phyloP scores from a whole-genome alignment of 2,113 vertebrate genomes.

The Onychorhynchus coronatus region DNA sequence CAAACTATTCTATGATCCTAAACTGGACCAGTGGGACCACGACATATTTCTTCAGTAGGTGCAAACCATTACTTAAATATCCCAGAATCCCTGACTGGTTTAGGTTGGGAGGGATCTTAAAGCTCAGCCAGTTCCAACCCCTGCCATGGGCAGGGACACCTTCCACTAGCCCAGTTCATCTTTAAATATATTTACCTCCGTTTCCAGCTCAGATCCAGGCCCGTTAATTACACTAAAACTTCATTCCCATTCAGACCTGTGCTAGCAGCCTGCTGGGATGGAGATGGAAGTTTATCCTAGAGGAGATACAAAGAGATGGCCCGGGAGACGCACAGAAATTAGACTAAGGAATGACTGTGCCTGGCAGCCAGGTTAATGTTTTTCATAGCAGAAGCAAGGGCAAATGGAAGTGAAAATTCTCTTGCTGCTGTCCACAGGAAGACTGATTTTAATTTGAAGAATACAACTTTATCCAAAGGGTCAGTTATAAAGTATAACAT shows the following conservation, averaged over 20 bases:
- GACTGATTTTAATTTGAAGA: not conserved
- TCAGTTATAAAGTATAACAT: not conserved
- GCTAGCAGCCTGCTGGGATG: not conserved
- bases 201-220: not conserved
- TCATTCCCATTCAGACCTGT: not conserved
- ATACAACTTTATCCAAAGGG: not conserved
- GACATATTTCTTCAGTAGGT: not conserved
- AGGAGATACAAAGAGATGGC: not conserved
- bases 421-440: not conserved
- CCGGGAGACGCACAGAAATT: not conserved
- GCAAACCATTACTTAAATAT: not conserved
- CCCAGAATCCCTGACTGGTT: not conserved
- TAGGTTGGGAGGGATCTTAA: not conserved
- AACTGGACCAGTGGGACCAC: not conserved
- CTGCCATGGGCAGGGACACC: not conserved
- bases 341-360: not conserved
- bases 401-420: not conserved
- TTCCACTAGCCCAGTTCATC: not conserved
- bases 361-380: not conserved
- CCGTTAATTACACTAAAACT: not conserved
- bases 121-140: not conserved
- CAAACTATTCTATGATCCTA: not conserved
- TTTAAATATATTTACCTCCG: accelerated
- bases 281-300: not conserved
- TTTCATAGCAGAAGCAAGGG: not conserved